Evolutionary conservation across 2,888 invertebrate species (phyloP).

Genomic region (Eupithecia exiguata): DNA sequence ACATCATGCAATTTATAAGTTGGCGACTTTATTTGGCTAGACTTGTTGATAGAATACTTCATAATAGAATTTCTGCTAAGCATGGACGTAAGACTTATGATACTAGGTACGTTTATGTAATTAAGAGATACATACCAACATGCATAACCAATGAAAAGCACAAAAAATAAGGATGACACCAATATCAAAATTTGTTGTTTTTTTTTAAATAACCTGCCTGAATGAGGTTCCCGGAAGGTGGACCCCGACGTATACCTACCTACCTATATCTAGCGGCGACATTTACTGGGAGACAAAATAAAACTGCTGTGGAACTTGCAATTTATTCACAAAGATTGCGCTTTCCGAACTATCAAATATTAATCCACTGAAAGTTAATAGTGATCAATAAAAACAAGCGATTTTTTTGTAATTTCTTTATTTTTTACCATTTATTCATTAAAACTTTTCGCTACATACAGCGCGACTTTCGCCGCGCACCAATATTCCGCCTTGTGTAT

Average conservation of each 20-base stretch:
- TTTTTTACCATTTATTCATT: conserved; percentile 83
- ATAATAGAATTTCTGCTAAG: neutral
- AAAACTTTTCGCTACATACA: conserved; percentile 82
- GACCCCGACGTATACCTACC: too few relatives aligned
- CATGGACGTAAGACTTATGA: too few relatives aligned
- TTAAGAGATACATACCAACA: too few relatives aligned
- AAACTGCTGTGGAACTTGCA: neutral
- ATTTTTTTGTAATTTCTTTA: conserved; percentile 80
- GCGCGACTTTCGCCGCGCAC: conserved; percentile 79
- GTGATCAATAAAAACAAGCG: conserved; percentile 19
- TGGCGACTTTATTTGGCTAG: neutral
- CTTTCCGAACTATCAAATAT: neutral
- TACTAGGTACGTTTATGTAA: too few relatives aligned
- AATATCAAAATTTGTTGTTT: too few relatives aligned
- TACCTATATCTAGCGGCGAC: neutral
- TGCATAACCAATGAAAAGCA: too few relatives aligned
- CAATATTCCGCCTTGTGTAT: conserved; percentile 81
- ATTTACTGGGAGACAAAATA: neutral
- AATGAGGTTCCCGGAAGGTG: neutral
- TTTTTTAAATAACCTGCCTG: neutral
- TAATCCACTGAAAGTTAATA: neutral
- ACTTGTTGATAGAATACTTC: too few relatives aligned
- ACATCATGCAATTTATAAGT: neutral
- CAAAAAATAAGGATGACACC: too few relatives aligned
- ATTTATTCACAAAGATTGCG: neutral